phyloP scores from a whole-genome alignment of 2,888 invertebrate species.

The Fragum whitleyi region DNA sequence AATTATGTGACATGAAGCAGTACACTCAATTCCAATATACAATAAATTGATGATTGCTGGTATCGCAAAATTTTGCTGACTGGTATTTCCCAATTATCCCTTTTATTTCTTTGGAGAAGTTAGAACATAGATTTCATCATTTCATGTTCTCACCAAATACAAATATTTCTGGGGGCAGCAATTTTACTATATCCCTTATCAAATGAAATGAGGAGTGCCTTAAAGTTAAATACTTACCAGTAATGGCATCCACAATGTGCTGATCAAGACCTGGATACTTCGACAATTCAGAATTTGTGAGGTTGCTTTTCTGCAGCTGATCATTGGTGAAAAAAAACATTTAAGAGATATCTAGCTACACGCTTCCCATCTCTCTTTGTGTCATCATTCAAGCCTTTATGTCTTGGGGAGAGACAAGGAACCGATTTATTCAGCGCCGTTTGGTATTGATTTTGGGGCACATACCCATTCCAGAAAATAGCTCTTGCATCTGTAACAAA shows the following conservation, averaged over 20 bases:
- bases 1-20: no score
- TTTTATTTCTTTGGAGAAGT: no score
- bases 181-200: not conserved
- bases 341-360: conserved; percentile 27
- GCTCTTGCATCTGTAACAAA: conserved; percentile 35
- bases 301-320: conserved; percentile 30
- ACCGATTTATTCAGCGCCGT: conserved; percentile 37
- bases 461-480: conserved; percentile 23
- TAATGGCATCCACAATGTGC: conserved; percentile 24
- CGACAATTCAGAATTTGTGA: conserved; percentile 28
- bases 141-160: conserved; percentile 1
- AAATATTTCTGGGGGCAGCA: not conserved
- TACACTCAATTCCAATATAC: no score
- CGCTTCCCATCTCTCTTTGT: conserved; percentile 24
- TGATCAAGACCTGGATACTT: conserved; percentile 27
- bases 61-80: no score
- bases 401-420: conserved; percentile 9
- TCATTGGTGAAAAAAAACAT: conserved; percentile 32
- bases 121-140: no score
- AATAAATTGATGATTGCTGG: no score
- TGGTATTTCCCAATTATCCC: no score
- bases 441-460: conserved; percentile 27
- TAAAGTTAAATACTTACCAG: conserved; percentile 15
- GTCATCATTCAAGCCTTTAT: not conserved
- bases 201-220: conserved; percentile 10